A percentile compares a stretch with the other conserved stretches of the same genome.
Conservation (phyloP, 2,888 invertebrate species). For the Phlogophora meticulosa region DNA sequence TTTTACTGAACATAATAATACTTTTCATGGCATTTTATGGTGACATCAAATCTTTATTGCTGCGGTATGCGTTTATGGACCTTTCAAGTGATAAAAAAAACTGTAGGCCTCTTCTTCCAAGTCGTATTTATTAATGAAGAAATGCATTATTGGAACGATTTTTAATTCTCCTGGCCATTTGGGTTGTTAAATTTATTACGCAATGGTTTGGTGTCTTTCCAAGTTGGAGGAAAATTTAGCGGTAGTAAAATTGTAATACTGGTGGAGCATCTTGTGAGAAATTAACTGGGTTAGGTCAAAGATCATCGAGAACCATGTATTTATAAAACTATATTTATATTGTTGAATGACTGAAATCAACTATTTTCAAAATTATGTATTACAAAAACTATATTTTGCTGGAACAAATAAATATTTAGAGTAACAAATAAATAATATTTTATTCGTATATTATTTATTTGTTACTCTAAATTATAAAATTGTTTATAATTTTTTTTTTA, state of each 20-base stretch:
- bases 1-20: constrained; percentile 68
- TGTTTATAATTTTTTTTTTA: too few relatives aligned
- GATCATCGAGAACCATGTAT: too few relatives aligned
- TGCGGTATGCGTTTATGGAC: constrained; percentile 68
- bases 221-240: constrained; percentile 16
- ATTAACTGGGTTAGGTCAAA: neutral
- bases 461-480: too few relatives aligned
- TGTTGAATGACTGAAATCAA: too few relatives aligned
- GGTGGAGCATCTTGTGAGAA: constrained; percentile 7
- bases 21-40: constrained; percentile 68
- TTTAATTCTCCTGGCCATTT: constrained; percentile 51
- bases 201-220: constrained; percentile 5
- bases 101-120: constrained; percentile 31
- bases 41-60: constrained; percentile 70
- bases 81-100: constrained; percentile 66
- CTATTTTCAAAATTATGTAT: too few relatives aligned
- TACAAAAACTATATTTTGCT: too few relatives aligned
- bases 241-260: constrained; percentile 20
- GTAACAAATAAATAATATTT: too few relatives aligned
- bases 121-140: constrained; percentile 66
- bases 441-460: too few relatives aligned
- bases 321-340: too few relatives aligned
- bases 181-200: constrained; percentile 50
- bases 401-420: too few relatives aligned
- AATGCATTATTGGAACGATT: constrained; percentile 62